phyloP scores from a whole-genome alignment of 92 coral and sea anemone genomes.

The Bergia sp. region DNA sequence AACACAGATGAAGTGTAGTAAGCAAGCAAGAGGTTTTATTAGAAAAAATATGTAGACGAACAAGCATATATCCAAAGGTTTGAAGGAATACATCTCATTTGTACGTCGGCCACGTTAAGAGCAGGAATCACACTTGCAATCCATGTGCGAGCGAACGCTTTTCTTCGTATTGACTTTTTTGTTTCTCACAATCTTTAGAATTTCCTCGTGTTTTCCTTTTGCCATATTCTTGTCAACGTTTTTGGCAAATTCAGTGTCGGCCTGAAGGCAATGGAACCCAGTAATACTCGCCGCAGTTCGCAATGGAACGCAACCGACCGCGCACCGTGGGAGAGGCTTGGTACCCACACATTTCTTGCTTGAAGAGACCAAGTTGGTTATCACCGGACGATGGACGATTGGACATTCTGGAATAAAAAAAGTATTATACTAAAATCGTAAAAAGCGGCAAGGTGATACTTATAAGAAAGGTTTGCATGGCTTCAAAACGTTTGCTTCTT shows the following conservation, averaged over 20 bases:
- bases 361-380: conserved; percentile 3
- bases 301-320: background rate
- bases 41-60: too few species aligned
- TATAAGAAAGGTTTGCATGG: background rate
- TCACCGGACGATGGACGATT: background rate
- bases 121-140: background rate
- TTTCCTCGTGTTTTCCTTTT: background rate
- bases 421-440: background rate
- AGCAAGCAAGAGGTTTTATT: too few species aligned
- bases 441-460: background rate
- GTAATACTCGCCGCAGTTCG: background rate
- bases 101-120: background rate
- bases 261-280: background rate
- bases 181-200: background rate
- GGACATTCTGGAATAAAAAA: conserved; percentile 1
- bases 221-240: background rate
- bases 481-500: background rate
- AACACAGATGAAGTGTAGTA: too few species aligned
- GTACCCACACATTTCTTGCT: conserved; percentile 9
- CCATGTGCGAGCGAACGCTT: background rate
- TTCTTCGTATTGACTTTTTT: background rate
- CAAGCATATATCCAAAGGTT: too few species aligned
- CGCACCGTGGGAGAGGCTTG: conserved; percentile 10
- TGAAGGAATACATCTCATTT: too few species aligned
- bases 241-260: background rate